Evolutionary conservation across 2,888 invertebrate genomes (phyloP), one percentile per base, ranked within the genome.

Genomic region (Corbicula japonica): DNA sequence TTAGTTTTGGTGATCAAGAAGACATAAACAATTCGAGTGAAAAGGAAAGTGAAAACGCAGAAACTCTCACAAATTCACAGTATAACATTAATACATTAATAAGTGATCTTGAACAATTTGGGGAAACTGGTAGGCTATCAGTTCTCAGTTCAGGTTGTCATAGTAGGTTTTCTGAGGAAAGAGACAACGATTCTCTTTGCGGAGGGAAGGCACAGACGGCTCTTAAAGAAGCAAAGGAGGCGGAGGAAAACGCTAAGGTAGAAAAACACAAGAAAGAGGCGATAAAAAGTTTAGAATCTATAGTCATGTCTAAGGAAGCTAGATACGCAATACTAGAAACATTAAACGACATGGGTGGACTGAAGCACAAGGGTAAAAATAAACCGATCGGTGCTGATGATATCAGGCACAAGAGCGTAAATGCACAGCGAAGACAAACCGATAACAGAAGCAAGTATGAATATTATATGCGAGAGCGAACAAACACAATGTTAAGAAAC

Each of bases 261-360:
- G 6, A 28, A 18, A 44, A 52, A 26, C 30, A 41, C 21, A 41
- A 32, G 18, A 30, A 66, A 52, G 38, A 41, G 41, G 8, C n/a
- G n/a, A n/a, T n/a, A n/a, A 54, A 38, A 26, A 44, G 54, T 41
- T 26, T 66, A 41, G 66, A 66, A 38, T 41, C 54, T 52, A 21
- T 41, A 35, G 54, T 46, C 30, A 81, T 81, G 81, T 81, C 81
- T 0, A 77, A 66, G n/a, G 81, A 81, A 66, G 81, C 81, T 0
- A 69, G 70, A 58, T 54, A 56, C 50, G 81, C 76, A 15, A 81
- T 81, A n/a, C 30, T 76, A 26, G 76, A 81, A 44, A 81, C 81
- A 1, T 52, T 81, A 5, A 58, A 81, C 5, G 81, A 74, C 41
- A 76, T 81, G 74, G 70, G 65, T 26, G 44, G 21, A 10, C 6